phyloP scores from a whole-genome alignment of 1,140 invertebrate species.

The Drosophila ananassae region DNA sequence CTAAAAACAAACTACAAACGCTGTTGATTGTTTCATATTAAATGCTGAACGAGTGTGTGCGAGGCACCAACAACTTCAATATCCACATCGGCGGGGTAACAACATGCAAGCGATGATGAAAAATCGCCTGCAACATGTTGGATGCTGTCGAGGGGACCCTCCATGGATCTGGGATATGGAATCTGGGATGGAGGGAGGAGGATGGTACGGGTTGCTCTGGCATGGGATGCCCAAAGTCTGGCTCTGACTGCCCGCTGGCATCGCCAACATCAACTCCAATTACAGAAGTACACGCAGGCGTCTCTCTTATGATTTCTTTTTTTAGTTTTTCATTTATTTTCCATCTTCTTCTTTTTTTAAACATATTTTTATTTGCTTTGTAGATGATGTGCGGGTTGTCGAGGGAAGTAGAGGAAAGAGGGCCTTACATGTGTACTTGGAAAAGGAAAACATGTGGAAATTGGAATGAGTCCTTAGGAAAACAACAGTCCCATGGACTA shows the following conservation, averaged over 20 bases:
- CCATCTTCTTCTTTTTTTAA: constrained; percentile 37
- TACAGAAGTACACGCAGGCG: constrained; percentile 80
- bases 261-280: constrained; percentile 78
- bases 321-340: constrained; percentile 55
- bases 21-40: constrained; percentile 77
- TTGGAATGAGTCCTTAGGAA: background rate
- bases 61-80: constrained; percentile 46
- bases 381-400: constrained; percentile 48
- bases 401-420: constrained; percentile 1
- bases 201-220: background rate
- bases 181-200: constrained; percentile 7
- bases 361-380: constrained; percentile 56
- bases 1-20: constrained; percentile 75
- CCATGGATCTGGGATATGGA: constrained; percentile 17
- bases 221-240: constrained; percentile 18
- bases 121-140: constrained; percentile 81
- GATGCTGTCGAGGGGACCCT: constrained; percentile 61
- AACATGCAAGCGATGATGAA: constrained; percentile 79
- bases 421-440: constrained; percentile 13
- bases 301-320: constrained; percentile 79
- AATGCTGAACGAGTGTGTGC: constrained; percentile 55
- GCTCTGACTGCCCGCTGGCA: constrained; percentile 70
- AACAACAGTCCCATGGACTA: background rate
- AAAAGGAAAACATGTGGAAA: constrained; percentile 21
- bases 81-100: constrained; percentile 41